Base-by-base conservation (phyloP, 2,888 invertebrate genomes). In the Eulithis testata region DNA sequence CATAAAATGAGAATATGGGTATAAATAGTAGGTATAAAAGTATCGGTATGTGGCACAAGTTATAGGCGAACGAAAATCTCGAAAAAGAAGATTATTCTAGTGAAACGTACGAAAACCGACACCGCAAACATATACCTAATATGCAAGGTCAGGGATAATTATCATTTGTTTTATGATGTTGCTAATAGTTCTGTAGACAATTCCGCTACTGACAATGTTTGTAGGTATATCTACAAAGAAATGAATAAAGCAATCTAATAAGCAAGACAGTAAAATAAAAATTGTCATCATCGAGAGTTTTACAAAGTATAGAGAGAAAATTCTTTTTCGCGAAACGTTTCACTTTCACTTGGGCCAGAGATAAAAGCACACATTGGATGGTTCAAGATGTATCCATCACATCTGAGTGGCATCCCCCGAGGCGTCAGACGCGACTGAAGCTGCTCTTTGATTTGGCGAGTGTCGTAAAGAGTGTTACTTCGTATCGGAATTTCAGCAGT, bases 311-410 rank as follows among this genome's bases (percentile, higher is more conserved):
- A 31, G 31, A 6, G 21, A 21, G 21, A 21, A 21, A 21, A 5
- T 31, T 31, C 1, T 31, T 31, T 4, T 31, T 31, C 6, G 31
- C 31, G 31, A 6, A 4, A 5, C 31, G 31, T 31, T 31, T 31
- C 31, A 6, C 31, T 31, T 31, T 8, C 9, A 40, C 47, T 64
- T 60, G 14, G 37, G 51, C 55, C 64, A 51, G 9, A 14, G 31
- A 9, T 12, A 31, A 58, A 7, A 63, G 58, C 43, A 59, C 44
- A 60, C 49, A 64, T 60, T 56, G 64, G 64, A 37, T 51, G 64
- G 43, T 51, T 65, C 51, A 56, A 66, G 66, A 60, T 53, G 63
- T 66, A 56, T 63, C 63, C 56, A 63, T 63, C 63, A 52, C 45
- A 56, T 59, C n/a, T 55, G 66, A 66, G 63, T 36, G 51, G 45